Base-by-base conservation (phyloP, 2,113 vertebrate species). In the Aspidoscelis tigris region DNA sequence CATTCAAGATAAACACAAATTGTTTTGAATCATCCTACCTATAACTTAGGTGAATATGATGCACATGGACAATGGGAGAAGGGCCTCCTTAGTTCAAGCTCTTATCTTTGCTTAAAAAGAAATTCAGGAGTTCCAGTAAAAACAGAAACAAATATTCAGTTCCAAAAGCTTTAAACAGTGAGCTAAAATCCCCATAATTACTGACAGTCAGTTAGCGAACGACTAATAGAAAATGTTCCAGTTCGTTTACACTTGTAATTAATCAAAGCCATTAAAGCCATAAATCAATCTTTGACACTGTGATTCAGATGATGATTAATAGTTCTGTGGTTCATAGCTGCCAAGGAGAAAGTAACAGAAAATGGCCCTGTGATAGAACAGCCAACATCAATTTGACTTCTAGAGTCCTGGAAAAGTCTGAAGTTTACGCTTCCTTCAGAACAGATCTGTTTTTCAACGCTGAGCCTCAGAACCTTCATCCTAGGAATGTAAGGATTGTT, bases 241-340 rank as follows among this genome's bases (percentile, higher is more conserved):
- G 58, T 91, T 84, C 44, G 82, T 50, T 88, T 76, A 85, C n/a
- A 90, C 64, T 90, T 88, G 44, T 87, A 91, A 90, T 92, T 87
- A 89, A 66, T 82, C 81, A 89, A 79, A 53, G 80, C 87, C 39
- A 81, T 72, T 74, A 74, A 11, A 88, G 43, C 3, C 22, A 77
- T 88, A 92, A 89, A 91, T 92, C 86, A 92, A 84, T 12, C 55
- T 44, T 50, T 90, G 64, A 82, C 78, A 89, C 12, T 4, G 20
- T 76, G 90, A 88, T 78, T 86, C 76, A 86, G 64, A 53, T 7
- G 87, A 11, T 41, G 86, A 85, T 84, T 77, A 86, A 92, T 71
- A 69, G 47, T 80, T 85, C 82, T 53, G 84, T 88, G 66, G 0
- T 44, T 87, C 55, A 80, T 70, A 68, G 71, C n/a, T 78, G 58